Conservation (phyloP, 2,888 invertebrate species). For the Thereva nobilitata region DNA sequence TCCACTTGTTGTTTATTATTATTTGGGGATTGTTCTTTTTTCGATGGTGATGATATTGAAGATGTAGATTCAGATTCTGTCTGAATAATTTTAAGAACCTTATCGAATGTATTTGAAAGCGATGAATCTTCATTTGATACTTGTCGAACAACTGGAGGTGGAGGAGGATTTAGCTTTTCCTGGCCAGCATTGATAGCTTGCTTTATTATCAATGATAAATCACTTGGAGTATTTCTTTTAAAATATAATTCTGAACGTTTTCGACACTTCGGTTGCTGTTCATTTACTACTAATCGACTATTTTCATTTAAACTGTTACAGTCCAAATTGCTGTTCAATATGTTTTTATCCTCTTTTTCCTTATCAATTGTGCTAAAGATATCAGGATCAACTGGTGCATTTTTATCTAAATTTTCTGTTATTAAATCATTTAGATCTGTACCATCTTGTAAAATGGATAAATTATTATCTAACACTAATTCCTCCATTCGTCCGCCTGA, state of each 20-base stretch:
- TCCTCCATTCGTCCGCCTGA: too few species aligned
- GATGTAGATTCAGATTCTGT: neutral
- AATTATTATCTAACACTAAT: too few species aligned
- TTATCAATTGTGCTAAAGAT: neutral
- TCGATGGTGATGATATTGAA: too few species aligned
- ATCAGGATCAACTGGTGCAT: neutral
- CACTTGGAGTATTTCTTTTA: conserved; percentile 8
- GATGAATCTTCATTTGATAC: neutral
- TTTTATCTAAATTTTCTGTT: neutral
- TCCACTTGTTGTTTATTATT: too few species aligned
- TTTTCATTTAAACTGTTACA: neutral
- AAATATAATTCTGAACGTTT: neutral
- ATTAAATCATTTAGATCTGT: neutral
- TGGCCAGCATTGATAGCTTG: conserved; percentile 2
- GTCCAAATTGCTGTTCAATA: neutral
- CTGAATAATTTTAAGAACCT: neutral
- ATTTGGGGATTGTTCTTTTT: too few species aligned
- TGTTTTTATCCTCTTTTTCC: neutral
- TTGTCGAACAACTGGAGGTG: neutral
- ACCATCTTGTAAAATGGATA: too few species aligned
- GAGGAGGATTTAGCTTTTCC: conserved; percentile 2
- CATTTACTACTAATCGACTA: neutral
- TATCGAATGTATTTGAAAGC: neutral
- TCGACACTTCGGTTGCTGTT: too few species aligned
- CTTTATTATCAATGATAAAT: conserved; percentile 3